Conservation (phyloP, 92 coral and sea anemone genomes). For the Zoanthus sociatus region DNA sequence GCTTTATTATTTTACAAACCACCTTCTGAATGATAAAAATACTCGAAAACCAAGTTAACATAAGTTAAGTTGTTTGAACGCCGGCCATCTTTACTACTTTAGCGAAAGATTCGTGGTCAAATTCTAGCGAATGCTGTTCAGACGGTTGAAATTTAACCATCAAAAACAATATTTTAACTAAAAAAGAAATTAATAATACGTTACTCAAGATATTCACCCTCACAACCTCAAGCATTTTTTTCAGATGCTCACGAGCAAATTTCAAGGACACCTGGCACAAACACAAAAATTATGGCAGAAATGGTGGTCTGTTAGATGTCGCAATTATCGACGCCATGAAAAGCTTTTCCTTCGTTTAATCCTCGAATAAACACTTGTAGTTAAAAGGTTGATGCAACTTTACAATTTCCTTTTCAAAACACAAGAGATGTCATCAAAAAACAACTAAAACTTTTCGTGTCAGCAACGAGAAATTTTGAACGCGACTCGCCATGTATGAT, state of each 20-base stretch:
- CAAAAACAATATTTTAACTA: neutral
- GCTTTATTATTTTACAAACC: neutral
- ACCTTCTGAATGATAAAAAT: slow-evolving; percentile 14
- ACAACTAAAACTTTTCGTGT: neutral
- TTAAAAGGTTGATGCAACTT: slow-evolving; percentile 26
- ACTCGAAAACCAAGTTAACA: slow-evolving; percentile 7
- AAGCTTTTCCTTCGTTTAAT: slow-evolving; percentile 50
- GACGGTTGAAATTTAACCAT: slow-evolving; percentile 15
- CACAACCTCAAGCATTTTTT: neutral
- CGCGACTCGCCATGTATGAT: slow-evolving; percentile 36
- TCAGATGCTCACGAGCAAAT: slow-evolving; percentile 9
- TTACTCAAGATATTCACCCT: neutral
- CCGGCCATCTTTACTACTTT: neutral
- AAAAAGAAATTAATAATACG: slow-evolving; percentile 5
- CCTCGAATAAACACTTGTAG: slow-evolving; percentile 59
- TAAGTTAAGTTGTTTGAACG: slow-evolving; percentile 8
- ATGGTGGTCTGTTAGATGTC: slow-evolving; percentile 3
- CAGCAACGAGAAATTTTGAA: slow-evolving; percentile 26
- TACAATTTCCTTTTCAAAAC: slow-evolving; percentile 40
- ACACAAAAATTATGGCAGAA: slow-evolving; percentile 21
- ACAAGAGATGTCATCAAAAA: slow-evolving; percentile 38
- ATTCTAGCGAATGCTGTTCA: neutral
- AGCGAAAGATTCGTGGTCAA: neutral
- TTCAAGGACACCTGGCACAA: slow-evolving; percentile 31
- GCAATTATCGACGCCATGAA: neutral